These are phyloP conservation scores for Trachelus tabidus DNA, from an alignment of 2,888 invertebrate species.

Conservation along the genomic window DNA sequence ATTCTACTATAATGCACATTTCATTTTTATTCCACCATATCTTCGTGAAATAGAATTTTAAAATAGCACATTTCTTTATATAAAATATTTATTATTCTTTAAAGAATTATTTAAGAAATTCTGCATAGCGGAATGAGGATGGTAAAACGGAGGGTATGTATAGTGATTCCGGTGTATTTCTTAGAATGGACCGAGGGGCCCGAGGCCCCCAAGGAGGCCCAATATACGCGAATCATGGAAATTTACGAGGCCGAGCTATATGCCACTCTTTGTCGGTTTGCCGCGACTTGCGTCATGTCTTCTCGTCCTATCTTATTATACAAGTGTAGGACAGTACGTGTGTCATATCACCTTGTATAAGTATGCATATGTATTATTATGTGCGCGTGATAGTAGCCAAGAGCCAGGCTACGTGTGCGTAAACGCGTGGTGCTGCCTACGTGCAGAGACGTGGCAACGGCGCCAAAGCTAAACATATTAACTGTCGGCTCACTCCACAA, in stretches of 20 bases:
- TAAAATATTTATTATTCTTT: background rate
- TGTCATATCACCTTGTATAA: background rate
- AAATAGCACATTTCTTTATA: background rate
- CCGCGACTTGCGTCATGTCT: constrained; percentile 4
- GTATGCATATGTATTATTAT: background rate
- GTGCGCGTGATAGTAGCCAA: background rate
- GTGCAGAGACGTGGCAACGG: constrained; percentile 53
- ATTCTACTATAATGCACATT: background rate
- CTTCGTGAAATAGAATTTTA: background rate
- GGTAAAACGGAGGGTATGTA: background rate
- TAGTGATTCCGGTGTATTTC: background rate
- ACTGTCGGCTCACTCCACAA: constrained; percentile 65
- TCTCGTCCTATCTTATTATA: background rate
- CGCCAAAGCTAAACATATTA: constrained; percentile 64
- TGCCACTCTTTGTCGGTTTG: constrained; percentile 10
- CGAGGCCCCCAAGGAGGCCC: constrained; percentile 20
- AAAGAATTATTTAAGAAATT: background rate
- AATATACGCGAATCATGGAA: constrained; percentile 43
- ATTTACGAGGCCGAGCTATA: constrained; percentile 44
- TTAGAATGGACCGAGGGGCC: background rate
- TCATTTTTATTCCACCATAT: background rate
- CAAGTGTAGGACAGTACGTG: background rate
- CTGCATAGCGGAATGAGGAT: background rate
- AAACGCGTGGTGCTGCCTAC: constrained; percentile 39
- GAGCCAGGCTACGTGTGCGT: background rate